phyloP scores from a whole-genome alignment of 2,113 vertebrate species.

The Gulo gulo region DNA sequence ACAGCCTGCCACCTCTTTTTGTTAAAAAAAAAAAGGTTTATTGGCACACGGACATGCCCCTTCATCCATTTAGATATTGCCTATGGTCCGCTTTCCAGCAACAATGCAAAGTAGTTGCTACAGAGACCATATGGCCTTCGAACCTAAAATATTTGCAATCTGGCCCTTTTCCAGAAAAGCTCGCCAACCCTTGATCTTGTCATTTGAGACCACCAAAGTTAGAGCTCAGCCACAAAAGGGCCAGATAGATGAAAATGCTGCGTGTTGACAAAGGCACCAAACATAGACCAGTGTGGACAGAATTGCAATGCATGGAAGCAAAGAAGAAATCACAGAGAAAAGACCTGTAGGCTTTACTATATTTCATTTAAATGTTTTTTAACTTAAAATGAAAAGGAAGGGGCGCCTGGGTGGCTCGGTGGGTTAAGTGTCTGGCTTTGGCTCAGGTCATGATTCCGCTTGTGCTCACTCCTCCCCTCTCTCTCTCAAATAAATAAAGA shows the following conservation, averaged over 20 bases:
- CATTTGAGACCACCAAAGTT: too few relatives aligned
- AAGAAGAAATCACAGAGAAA: not conserved
- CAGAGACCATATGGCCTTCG: not conserved
- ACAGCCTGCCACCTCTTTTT: not conserved
- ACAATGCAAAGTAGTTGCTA: not conserved
- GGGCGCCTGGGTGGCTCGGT: too few relatives aligned
- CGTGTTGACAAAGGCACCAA: fast-evolving
- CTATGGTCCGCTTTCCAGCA: fast-evolving
- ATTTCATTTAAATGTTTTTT: not conserved
- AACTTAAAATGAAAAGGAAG: not conserved
- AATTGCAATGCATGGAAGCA: not conserved
- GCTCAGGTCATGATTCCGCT: not conserved
- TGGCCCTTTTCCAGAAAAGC: not conserved
- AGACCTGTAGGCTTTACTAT: not conserved
- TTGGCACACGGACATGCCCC: not conserved
- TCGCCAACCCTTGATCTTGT: not conserved
- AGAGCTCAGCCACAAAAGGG: not conserved
- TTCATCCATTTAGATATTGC: not conserved
- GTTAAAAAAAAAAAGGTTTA: not conserved
- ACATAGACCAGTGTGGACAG: not conserved
- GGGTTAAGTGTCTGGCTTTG: not conserved
- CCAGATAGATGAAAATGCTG: fast-evolving
- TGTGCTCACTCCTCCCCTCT: not conserved
- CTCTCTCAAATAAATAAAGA: not conserved
- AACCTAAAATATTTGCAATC: not conserved